Evolutionary conservation across 92 coral and sea anemone species (phyloP).

Genomic region (Muricea muricata): DNA sequence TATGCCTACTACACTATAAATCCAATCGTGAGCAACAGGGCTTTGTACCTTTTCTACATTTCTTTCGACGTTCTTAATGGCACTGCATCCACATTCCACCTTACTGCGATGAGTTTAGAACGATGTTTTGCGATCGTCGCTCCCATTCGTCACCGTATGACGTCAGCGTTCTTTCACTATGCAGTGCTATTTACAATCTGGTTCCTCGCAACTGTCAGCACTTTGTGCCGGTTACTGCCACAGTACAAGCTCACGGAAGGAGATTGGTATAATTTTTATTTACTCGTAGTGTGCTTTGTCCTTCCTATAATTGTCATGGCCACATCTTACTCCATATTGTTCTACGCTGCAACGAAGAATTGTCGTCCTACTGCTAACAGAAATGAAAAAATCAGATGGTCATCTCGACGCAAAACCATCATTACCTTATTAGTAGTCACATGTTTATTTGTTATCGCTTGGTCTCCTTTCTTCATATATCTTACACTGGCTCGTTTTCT

Average conservation of each 20-base stretch:
- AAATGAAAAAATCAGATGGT: slow-evolving; percentile 52
- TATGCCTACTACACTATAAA: slow-evolving; percentile 68
- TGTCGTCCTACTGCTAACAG: slow-evolving; percentile 50
- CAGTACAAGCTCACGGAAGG: slow-evolving; percentile 53
- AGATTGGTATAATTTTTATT: slow-evolving; percentile 74
- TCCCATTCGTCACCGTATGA: slow-evolving; percentile 79
- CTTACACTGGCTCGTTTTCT: slow-evolving; percentile 65
- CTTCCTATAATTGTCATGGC: slow-evolving; percentile 71
- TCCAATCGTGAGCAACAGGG: slow-evolving; percentile 27
- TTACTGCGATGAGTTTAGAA: slow-evolving; percentile 85
- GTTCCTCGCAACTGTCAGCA: slow-evolving; percentile 74
- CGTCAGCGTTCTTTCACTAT: slow-evolving; percentile 62
- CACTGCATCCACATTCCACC: slow-evolving; percentile 80
- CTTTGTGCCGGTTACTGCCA: slow-evolving; percentile 76
- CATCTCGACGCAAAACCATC: slow-evolving; percentile 76
- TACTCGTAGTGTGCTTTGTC: slow-evolving; percentile 76
- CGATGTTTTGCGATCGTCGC: slow-evolving; percentile 86
- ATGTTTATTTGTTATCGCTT: slow-evolving; percentile 73
- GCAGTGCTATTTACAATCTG: slow-evolving; percentile 76
- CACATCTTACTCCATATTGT: slow-evolving; percentile 71
- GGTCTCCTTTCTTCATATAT: slow-evolving; percentile 80
- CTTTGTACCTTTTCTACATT: slow-evolving; percentile 68
- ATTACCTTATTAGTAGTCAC: slow-evolving; percentile 78
- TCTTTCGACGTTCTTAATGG: slow-evolving; percentile 85
- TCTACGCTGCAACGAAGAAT: slow-evolving; percentile 55